Conservation (phyloP, 1,140 invertebrate species). For the Drosophila kepulauana region DNA sequence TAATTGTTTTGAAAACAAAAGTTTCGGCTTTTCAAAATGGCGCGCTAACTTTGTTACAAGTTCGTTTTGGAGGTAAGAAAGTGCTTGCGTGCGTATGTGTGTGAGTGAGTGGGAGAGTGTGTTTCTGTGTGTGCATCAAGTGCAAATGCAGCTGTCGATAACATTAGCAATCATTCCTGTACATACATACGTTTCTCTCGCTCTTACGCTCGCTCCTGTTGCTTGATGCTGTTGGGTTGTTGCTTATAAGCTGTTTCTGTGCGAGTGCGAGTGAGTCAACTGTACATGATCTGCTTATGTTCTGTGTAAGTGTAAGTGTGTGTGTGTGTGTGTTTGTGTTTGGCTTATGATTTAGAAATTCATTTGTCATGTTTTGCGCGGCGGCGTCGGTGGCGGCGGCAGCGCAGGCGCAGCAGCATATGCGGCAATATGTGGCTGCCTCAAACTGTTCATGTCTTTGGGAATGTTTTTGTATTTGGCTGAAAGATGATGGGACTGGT, state of each 20-base stretch:
- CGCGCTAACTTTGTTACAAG: slow-evolving; percentile 24
- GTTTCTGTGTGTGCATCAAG: slow-evolving; percentile 10
- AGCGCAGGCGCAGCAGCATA: slow-evolving; percentile 44
- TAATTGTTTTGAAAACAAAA: slow-evolving; percentile 7
- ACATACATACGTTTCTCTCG: background rate
- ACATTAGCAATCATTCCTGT: background rate
- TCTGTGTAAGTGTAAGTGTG: slow-evolving; percentile 1
- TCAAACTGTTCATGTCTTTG: slow-evolving; percentile 82
- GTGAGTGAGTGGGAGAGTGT: background rate
- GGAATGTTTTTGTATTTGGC: slow-evolving; percentile 85
- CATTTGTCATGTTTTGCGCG: slow-evolving; percentile 85
- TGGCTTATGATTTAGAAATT: slow-evolving; percentile 71
- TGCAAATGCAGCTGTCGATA: slow-evolving; percentile 1
- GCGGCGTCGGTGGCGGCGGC: slow-evolving; percentile 80
- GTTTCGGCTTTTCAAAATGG: slow-evolving; percentile 13
- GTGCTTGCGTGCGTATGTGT: slow-evolving; percentile 23
- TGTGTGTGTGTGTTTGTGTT: background rate
- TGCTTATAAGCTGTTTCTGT: background rate
- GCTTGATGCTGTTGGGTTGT: background rate
- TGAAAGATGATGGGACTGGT: slow-evolving; percentile 84
- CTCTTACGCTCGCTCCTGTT: background rate
- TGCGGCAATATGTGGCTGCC: slow-evolving; percentile 50
- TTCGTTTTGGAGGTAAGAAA: slow-evolving; percentile 22
- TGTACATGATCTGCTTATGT: background rate
- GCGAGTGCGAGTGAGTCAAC: slow-evolving; percentile 3